Conservation (phyloP, 2,113 vertebrate genomes). For the Solenodon paradoxus region DNA sequence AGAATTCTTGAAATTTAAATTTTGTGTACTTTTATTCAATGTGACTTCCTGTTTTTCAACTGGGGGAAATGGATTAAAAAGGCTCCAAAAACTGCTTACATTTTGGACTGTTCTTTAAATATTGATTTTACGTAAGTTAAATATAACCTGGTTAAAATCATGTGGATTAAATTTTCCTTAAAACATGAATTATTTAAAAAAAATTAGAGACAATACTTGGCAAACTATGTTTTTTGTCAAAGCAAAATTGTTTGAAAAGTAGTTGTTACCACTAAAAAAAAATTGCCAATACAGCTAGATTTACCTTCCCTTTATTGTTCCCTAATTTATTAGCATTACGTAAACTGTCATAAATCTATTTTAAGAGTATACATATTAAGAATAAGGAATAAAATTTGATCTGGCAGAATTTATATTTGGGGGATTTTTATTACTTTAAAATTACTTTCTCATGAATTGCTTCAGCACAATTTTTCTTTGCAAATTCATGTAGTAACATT, state of each 20-base stretch:
- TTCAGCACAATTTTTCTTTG: background rate
- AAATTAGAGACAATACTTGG: slow-evolving; percentile 49
- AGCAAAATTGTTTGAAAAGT: slow-evolving; percentile 55
- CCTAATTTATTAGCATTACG: background rate
- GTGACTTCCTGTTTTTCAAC: slow-evolving; percentile 44
- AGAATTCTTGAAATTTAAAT: slow-evolving; percentile 46
- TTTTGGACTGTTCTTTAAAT: slow-evolving; percentile 39
- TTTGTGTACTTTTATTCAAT: slow-evolving; percentile 36
- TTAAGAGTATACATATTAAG: background rate
- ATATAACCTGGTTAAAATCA: slow-evolving; percentile 54
- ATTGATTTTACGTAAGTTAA: slow-evolving; percentile 53
- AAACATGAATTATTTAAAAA: slow-evolving; percentile 60
- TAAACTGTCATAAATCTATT: slow-evolving; percentile 14
- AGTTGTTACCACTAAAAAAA: slow-evolving; percentile 44
- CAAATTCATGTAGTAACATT: slow-evolving; percentile 22
- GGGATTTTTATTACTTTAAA: slow-evolving; percentile 24
- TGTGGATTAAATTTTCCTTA: slow-evolving; percentile 44
- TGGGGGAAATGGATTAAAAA: slow-evolving; percentile 27
- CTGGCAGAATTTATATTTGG: slow-evolving; percentile 11
- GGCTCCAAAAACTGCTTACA: slow-evolving; percentile 3
- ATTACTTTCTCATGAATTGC: slow-evolving; percentile 26
- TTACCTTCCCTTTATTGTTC: background rate
- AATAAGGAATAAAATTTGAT: slow-evolving; percentile 31
- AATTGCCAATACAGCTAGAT: background rate
- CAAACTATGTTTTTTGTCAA: slow-evolving; percentile 41